These are phyloP conservation scores for Euura lappo DNA, from an alignment of 1,140 invertebrate species.

Conservation along the genomic window DNA sequence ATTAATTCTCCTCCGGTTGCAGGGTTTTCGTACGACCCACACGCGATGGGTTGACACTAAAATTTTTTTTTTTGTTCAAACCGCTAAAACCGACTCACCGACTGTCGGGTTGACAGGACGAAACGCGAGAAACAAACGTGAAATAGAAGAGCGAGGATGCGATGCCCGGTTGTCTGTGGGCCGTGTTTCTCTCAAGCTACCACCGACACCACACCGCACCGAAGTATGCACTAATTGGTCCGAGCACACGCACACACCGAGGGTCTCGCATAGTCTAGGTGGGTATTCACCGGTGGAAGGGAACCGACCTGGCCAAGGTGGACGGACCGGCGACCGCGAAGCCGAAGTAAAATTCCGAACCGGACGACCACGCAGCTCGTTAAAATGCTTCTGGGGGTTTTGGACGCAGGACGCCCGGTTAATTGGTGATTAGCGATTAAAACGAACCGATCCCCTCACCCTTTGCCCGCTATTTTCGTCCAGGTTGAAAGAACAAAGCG, in stretches of 20 bases:
- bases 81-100: background rate
- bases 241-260: slow-evolving; percentile 30
- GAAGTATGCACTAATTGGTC: slow-evolving; percentile 58
- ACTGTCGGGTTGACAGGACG: background rate
- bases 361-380: slow-evolving; percentile 59
- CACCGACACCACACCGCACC: slow-evolving; percentile 33
- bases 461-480: slow-evolving; percentile 17
- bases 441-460: slow-evolving; percentile 49
- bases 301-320: background rate
- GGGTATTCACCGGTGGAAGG: slow-evolving; percentile 4
- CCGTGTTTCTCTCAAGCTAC: slow-evolving; percentile 18
- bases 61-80: background rate
- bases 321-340: background rate
- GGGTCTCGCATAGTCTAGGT: background rate
- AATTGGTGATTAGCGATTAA: slow-evolving; percentile 64
- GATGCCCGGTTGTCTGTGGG: slow-evolving; percentile 7
- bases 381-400: slow-evolving; percentile 62
- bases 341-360: slow-evolving; percentile 58
- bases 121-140: background rate
- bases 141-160: background rate
- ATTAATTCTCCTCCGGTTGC: slow-evolving; percentile 7
- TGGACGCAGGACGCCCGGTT: slow-evolving; percentile 55
- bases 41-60: too few relatives aligned
- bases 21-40: too few relatives aligned
- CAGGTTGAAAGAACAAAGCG: background rate